Conservation (phyloP, 1,140 invertebrate species). For the Sarcophaga bullata region DNA sequence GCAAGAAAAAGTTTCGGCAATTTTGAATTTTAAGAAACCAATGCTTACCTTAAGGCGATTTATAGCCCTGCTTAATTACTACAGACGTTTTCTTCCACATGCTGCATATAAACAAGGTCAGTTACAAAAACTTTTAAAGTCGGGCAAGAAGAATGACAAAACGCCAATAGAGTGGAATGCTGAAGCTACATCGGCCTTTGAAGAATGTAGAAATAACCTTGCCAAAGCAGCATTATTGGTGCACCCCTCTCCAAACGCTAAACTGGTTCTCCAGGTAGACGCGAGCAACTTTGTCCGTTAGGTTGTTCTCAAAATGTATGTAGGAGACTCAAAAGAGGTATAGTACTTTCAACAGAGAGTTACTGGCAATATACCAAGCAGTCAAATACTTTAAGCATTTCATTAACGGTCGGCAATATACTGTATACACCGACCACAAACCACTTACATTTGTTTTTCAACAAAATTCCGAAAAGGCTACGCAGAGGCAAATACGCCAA, state of each 20-base stretch:
- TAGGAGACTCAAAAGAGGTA: background rate
- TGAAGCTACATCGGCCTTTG: background rate
- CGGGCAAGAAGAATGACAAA: slow-evolving; percentile 13
- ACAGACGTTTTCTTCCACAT: slow-evolving; percentile 42
- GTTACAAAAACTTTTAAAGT: background rate
- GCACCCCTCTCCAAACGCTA: too few species aligned
- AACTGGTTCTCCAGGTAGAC: slow-evolving; percentile 44
- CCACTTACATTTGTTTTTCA: slow-evolving; percentile 58
- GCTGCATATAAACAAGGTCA: background rate
- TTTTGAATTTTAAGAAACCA: slow-evolving; percentile 53
- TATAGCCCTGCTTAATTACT: slow-evolving; percentile 65
- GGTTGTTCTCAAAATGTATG: slow-evolving; percentile 31
- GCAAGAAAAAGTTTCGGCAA: slow-evolving; percentile 22
- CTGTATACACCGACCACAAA: slow-evolving; percentile 64
- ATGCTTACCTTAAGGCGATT: slow-evolving; percentile 59
- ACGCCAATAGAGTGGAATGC: background rate
- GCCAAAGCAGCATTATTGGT: slow-evolving; percentile 45
- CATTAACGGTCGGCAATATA: slow-evolving; percentile 59
- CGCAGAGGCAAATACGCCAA: slow-evolving; percentile 53
- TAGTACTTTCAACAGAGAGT: slow-evolving; percentile 59
- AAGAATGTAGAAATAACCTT: slow-evolving; percentile 49
- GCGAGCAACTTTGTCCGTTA: slow-evolving; percentile 40
- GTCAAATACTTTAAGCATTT: slow-evolving; percentile 49
- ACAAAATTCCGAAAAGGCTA: slow-evolving; percentile 53
- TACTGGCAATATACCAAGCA: slow-evolving; percentile 59